phyloP scores from a whole-genome alignment of 2,113 vertebrate genomes.

The Poicephalus meyeri region DNA sequence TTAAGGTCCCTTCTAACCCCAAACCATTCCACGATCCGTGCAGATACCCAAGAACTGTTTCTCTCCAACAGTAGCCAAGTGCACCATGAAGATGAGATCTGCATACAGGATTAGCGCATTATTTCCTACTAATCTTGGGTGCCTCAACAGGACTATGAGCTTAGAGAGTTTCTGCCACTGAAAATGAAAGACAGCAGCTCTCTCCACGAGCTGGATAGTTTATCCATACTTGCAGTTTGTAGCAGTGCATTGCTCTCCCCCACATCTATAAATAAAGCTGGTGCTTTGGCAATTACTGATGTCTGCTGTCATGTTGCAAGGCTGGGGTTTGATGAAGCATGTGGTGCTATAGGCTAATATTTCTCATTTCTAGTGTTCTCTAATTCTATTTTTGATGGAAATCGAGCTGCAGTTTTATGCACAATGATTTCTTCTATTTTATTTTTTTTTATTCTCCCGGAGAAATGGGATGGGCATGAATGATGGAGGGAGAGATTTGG shows the following conservation, averaged over 20 bases:
- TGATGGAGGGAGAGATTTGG: neutral
- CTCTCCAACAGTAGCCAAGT: rapidly evolving
- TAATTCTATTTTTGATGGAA: conserved; percentile 34
- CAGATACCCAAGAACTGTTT: neutral
- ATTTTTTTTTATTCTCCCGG: neutral
- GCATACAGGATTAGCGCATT: neutral
- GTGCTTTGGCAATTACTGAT: conserved; percentile 53
- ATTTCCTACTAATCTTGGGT: neutral
- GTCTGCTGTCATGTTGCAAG: conserved; percentile 42
- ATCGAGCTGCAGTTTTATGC: conserved; percentile 4
- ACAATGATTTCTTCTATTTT: neutral
- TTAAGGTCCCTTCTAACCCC: neutral
- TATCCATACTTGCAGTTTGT: conserved; percentile 38
- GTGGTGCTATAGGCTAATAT: conserved; percentile 31
- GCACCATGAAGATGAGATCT: neutral
- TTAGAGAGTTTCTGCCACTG: neutral
- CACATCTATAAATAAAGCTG: conserved; percentile 35
- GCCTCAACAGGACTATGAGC: neutral
- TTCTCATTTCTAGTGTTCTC: conserved; percentile 23
- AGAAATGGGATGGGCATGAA: neutral
- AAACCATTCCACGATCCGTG: neutral
- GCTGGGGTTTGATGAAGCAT: conserved; percentile 35
- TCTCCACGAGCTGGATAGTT: neutral
- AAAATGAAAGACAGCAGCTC: neutral
- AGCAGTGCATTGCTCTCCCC: neutral